Conservation (phyloP, 2,888 invertebrate genomes). For the Tetropium fuscum region DNA sequence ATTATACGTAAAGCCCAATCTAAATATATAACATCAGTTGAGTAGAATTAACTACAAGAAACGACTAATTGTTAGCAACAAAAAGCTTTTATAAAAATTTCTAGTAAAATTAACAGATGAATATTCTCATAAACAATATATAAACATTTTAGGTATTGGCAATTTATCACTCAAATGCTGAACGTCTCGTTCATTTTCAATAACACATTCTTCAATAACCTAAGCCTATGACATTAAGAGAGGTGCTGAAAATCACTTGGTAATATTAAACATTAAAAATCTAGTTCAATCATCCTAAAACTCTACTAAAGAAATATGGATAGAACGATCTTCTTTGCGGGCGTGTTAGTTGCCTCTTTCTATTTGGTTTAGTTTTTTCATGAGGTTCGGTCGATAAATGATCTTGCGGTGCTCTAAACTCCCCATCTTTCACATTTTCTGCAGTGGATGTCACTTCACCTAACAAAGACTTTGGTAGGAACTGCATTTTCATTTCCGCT, state of each 20-base stretch:
- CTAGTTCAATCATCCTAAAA: slow-evolving; percentile 64
- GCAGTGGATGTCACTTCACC: slow-evolving; percentile 37
- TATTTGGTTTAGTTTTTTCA: slow-evolving; percentile 62
- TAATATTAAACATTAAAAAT: slow-evolving; percentile 10
- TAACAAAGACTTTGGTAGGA: slow-evolving; percentile 50
- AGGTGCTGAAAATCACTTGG: slow-evolving; percentile 16
- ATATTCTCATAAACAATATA: not conserved
- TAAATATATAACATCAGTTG: not conserved
- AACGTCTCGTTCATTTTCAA: not conserved
- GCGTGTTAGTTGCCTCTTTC: slow-evolving; percentile 66
- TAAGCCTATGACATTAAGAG: slow-evolving; percentile 7
- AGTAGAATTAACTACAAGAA: not conserved
- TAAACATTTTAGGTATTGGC: slow-evolving; percentile 17
- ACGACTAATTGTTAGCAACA: not conserved
- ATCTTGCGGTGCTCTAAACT: slow-evolving; percentile 31
- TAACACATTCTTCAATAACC: slow-evolving; percentile 13
- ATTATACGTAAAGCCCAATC: slow-evolving; percentile 13
- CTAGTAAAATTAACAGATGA: slow-evolving; percentile 14
- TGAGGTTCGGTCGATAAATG: slow-evolving; percentile 31
- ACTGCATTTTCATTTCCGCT: slow-evolving; percentile 46
- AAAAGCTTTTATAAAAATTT: slow-evolving; percentile 8
- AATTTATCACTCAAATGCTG: slow-evolving; percentile 22
- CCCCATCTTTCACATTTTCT: slow-evolving; percentile 13
- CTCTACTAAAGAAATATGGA: slow-evolving; percentile 69
- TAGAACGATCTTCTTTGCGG: slow-evolving; percentile 69